Conservation (phyloP, 2,797 vertebrate genomes). For the Leptoclinus maculatus region DNA sequence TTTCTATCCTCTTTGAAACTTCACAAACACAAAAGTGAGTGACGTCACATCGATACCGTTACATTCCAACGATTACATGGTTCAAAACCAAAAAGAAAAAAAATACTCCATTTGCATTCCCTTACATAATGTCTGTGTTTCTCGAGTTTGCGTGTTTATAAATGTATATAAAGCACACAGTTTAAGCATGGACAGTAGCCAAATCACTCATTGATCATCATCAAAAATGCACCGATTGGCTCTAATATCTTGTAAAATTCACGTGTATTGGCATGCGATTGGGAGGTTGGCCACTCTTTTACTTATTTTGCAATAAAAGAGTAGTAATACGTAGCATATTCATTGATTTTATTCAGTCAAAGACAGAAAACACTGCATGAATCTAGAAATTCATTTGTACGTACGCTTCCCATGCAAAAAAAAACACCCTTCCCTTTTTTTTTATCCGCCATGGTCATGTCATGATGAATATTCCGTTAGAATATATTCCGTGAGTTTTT, state of each 20-base stretch:
- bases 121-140: neutral
- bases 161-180: neutral
- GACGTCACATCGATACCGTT: conserved; percentile 40
- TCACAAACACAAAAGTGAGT: conserved; percentile 54
- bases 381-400: neutral
- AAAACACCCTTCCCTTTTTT: neutral
- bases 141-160: neutral
- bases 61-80: conserved; percentile 37
- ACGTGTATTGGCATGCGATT: neutral
- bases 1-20: conserved; percentile 57
- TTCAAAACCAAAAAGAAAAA: conserved; percentile 10
- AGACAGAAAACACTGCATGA: neutral
- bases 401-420: neutral
- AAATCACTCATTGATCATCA: neutral
- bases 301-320: neutral
- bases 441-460: neutral
- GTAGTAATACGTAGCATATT: neutral
- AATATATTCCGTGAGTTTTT: conserved; percentile 24
- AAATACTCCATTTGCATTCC: neutral
- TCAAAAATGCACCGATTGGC: neutral
- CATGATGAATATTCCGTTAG: conserved; percentile 6
- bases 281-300: neutral
- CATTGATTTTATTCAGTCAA: neutral
- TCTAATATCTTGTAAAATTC: neutral
- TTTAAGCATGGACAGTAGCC: neutral